Conservation (phyloP, 1,140 invertebrate species). For the Atta colombica region DNA sequence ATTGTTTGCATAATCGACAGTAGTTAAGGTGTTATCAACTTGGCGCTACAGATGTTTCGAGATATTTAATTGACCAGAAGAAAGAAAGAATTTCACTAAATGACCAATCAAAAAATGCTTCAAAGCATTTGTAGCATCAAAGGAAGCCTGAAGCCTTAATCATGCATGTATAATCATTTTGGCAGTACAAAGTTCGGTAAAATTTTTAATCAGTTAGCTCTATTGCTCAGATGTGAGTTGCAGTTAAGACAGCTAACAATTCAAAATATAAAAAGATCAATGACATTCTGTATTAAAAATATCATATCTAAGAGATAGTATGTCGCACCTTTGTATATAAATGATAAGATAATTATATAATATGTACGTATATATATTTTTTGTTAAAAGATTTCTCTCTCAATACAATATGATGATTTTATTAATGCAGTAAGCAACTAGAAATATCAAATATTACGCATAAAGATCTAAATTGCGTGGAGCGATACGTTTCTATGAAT, state of each 20-base stretch:
- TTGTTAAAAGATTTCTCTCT: not conserved
- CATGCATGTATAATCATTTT: too few relatives aligned
- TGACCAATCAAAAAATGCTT: too few relatives aligned
- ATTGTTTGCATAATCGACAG: not conserved
- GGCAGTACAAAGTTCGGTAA: too few relatives aligned
- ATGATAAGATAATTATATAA: not conserved
- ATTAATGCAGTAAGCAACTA: not conserved
- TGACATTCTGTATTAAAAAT: not conserved
- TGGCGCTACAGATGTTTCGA: too few relatives aligned
- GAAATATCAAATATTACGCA: not conserved
- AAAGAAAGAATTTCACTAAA: too few relatives aligned
- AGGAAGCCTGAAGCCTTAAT: too few relatives aligned
- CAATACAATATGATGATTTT: not conserved
- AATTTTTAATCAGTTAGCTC: not conserved
- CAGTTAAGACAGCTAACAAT: not conserved
- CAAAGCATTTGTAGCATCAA: too few relatives aligned
- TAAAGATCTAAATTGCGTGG: not conserved
- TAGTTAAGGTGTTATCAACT: too few relatives aligned
- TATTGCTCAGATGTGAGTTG: not conserved
- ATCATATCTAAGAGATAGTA: slow-evolving; percentile 4
- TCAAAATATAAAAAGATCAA: not conserved
- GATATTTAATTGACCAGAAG: too few relatives aligned
- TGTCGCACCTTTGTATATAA: not conserved
- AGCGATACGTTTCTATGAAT: not conserved
- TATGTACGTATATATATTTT: not conserved